These are phyloP conservation scores for Oxyura jamaicensis DNA, from an alignment of 2,113 vertebrate genomes.

Conservation along the genomic window DNA sequence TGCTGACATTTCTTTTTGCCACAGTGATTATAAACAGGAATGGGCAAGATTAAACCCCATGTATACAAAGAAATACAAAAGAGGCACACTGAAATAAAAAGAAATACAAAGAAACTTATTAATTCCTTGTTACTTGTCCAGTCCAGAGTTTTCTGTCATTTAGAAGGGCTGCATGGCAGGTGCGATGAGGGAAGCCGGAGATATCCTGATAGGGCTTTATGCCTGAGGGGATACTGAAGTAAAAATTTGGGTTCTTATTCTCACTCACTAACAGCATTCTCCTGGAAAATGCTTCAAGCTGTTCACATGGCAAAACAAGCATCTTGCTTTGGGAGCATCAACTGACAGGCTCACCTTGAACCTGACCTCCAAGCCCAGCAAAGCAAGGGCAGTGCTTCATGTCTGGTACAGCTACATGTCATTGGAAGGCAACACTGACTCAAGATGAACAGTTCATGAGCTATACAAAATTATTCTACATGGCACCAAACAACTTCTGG, in stretches of 20 bases:
- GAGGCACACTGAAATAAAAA: not conserved
- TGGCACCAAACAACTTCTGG: not conserved
- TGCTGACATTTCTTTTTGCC: not conserved
- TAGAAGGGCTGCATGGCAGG: not conserved
- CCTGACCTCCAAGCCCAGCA: not conserved
- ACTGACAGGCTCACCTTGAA: not conserved
- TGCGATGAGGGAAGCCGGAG: not conserved
- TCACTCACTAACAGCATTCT: not conserved
- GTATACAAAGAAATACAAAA: not conserved
- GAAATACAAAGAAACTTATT: not conserved
- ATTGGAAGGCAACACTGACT: not conserved
- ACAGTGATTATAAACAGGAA: accelerated
- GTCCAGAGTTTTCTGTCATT: accelerated
- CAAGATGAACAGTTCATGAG: not conserved
- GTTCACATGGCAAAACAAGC: not conserved
- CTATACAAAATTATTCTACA: not conserved
- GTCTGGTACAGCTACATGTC: not conserved
- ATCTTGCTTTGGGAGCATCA: not conserved
- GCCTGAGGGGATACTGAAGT: not conserved
- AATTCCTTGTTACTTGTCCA: not conserved
- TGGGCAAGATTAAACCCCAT: not conserved
- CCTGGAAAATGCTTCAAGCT: not conserved
- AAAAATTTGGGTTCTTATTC: not conserved
- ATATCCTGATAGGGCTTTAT: not conserved
- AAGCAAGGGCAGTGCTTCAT: not conserved